Conservation (phyloP, 92 coral and sea anemone species). For the Virgularia gustaviana region DNA sequence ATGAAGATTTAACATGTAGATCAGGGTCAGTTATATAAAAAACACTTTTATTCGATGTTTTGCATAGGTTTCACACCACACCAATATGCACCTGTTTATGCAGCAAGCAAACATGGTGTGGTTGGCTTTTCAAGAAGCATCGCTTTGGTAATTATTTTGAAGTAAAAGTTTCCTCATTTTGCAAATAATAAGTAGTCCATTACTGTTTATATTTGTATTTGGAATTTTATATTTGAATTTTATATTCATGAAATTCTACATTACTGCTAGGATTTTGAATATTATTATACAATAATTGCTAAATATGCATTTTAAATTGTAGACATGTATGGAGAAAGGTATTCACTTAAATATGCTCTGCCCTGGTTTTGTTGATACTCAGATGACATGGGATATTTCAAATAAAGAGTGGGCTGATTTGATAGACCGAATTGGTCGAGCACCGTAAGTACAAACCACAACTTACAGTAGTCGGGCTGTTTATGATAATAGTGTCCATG, state of each 20-base stretch:
- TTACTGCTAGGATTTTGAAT: not conserved
- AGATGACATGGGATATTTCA: slow-evolving; percentile 45
- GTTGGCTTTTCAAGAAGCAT: slow-evolving; percentile 90
- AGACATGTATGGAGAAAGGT: slow-evolving; percentile 46
- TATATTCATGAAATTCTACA: not conserved
- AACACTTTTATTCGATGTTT: too few species aligned
- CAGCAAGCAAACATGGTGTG: slow-evolving; percentile 87
- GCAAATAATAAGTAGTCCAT: not conserved
- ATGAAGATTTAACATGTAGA: too few species aligned
- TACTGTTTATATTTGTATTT: not conserved
- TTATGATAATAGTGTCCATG: too few species aligned
- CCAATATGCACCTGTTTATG: slow-evolving; percentile 81
- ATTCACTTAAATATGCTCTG: slow-evolving; percentile 81
- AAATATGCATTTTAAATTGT: not conserved
- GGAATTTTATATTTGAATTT: not conserved
- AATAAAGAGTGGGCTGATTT: slow-evolving; percentile 42
- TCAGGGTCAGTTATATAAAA: too few species aligned
- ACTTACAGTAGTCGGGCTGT: too few species aligned
- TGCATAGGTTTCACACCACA: slow-evolving; percentile 81
- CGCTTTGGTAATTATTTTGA: slow-evolving; percentile 73
- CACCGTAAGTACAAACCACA: slow-evolving; percentile 49
- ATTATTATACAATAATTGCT: not conserved
- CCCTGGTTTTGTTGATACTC: slow-evolving; percentile 72
- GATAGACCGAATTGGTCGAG: slow-evolving; percentile 50
- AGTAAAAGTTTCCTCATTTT: too few species aligned